Evolutionary conservation across 2,797 vertebrate genomes (phyloP).

Genomic region (Poeciliopsis turneri): DNA sequence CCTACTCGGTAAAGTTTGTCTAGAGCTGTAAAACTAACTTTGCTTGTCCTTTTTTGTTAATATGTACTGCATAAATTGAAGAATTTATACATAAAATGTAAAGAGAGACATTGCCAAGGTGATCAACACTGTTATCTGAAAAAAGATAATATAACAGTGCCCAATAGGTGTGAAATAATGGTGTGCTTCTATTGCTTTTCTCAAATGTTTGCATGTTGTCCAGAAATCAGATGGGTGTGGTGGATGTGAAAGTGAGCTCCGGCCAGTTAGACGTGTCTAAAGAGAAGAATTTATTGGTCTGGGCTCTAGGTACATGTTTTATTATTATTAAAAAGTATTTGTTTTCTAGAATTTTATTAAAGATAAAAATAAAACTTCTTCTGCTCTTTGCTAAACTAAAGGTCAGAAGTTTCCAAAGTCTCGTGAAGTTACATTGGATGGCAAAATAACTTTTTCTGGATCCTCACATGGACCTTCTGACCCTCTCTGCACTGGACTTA

Average conservation of each 20-base stretch:
- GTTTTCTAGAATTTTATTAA: background rate
- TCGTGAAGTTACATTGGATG: constrained; percentile 89
- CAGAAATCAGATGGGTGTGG: constrained; percentile 86
- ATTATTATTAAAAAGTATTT: background rate
- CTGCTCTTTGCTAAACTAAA: constrained; percentile 51
- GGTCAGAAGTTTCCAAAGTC: constrained; percentile 96
- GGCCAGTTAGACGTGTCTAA: constrained; percentile 89
- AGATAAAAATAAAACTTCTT: background rate
- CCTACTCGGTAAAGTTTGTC: background rate
- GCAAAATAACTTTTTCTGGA: constrained; percentile 84
- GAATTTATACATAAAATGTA: background rate
- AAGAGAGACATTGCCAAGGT: too few relatives aligned
- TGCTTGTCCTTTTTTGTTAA: background rate
- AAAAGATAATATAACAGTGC: background rate
- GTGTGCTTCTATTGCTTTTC: background rate
- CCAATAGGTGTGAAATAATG: background rate
- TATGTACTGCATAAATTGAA: background rate
- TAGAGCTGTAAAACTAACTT: background rate
- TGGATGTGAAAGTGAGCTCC: constrained; percentile 89
- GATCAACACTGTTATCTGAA: background rate
- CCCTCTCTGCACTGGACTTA: constrained; percentile 86
- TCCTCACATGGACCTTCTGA: constrained; percentile 81
- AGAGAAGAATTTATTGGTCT: constrained; percentile 92
- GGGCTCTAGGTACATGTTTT: constrained; percentile 82
- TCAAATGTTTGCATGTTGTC: constrained; percentile 16